Base-by-base conservation (phyloP, 2,888 invertebrate genomes). In the Drosophila birchii region DNA sequence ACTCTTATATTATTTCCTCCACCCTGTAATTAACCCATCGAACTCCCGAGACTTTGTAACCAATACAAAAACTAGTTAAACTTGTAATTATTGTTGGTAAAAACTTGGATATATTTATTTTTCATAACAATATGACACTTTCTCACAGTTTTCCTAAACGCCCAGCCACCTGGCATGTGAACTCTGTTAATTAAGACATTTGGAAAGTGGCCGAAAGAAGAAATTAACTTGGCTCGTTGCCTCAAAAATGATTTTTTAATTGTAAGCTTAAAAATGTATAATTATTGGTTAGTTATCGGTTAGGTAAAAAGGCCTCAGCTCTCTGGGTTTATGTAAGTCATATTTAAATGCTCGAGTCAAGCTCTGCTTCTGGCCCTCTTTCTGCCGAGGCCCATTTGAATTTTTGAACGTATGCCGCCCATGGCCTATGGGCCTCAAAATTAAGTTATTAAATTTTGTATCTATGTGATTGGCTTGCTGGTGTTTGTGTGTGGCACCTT, bases 201-300 rank as follows among this genome's bases (percentile, higher is more conserved):
- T 80, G 66, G 77, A 88, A 89, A 89, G 78, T 78, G 76, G 81
- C 57, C 66, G 41, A 70, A 44, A 73, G 57, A 44, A 58, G 60
- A 18, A 61, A 26, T 66, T 45, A 39, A 36, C 66, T 69, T 62
- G 62, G 67, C 49, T 76, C 57, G 78, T 73, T 73, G 70, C 39
- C 49, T 74, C 59, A 78, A 76, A 88, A 89, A 88, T 78, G 88
- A 86, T 78, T 82, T 86, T 89, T 75, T 86, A 86, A 86, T 86
- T 89, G 78, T 64, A 75, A 75, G 78, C 76, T 78, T 64, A 44
- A 51, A 39, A 64, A 70, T 68, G 55, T 84, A 76, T 86, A 89
- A 86, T 89, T 86, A 89, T 80, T 76, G 70, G 72, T 86, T 78
- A 71, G 81, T 70, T 78, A 83, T 76, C 69, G 84, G 86, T 86